Conservation (phyloP, 2,113 vertebrate genomes). For the Phainopepla nitens region DNA sequence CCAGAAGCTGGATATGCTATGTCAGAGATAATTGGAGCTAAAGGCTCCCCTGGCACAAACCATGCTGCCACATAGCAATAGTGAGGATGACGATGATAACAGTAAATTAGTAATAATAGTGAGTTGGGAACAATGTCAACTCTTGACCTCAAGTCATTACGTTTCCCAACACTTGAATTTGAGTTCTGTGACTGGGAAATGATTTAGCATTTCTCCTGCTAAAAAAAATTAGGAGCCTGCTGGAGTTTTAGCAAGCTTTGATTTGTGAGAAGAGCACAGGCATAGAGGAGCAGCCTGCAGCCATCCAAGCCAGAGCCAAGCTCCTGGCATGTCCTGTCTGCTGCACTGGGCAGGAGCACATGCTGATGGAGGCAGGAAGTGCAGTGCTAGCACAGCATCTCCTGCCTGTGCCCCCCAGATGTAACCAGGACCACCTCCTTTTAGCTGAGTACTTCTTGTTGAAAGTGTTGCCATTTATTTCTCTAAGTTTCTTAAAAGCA, state of each 20-base stretch:
- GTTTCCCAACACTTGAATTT: background rate
- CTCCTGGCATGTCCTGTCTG: background rate
- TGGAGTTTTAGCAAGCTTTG: background rate
- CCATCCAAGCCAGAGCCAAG: background rate
- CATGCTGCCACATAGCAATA: background rate
- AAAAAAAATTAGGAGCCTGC: background rate
- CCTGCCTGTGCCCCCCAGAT: background rate
- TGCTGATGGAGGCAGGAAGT: background rate
- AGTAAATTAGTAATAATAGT: background rate
- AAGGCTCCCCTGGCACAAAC: background rate
- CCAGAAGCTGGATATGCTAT: background rate
- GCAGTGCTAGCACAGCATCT: background rate
- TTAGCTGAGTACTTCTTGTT: background rate
- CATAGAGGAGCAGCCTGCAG: background rate
- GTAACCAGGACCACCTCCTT: background rate
- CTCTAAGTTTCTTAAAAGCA: background rate
- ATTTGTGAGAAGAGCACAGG: background rate
- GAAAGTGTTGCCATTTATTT: background rate
- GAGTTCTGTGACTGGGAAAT: background rate
- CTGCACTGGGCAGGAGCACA: fast-evolving
- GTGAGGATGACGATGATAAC: background rate
- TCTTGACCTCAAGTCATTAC: background rate
- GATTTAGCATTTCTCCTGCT: background rate
- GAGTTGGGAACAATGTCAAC: background rate
- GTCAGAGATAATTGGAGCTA: background rate